phyloP scores from a whole-genome alignment of 2,797 vertebrate genomes.

The Microcaecilia unicolor region DNA sequence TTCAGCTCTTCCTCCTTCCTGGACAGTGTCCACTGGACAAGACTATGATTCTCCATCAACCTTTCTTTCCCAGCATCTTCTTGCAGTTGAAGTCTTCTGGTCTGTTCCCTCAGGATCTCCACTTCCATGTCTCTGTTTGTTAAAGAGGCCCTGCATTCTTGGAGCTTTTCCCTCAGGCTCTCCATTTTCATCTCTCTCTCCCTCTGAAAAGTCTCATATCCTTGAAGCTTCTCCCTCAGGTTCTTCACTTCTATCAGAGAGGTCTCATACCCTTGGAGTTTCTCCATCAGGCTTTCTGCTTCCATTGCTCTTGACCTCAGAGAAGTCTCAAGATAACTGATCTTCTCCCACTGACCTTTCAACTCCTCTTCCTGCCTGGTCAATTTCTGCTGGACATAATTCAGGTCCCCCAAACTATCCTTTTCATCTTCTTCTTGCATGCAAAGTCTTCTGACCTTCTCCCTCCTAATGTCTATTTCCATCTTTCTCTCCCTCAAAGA shows the following conservation, averaged over 20 bases:
- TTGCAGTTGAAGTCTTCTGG: background rate
- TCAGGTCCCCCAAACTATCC: too few relatives aligned
- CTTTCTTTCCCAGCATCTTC: background rate
- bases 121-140: too few relatives aligned
- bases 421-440: too few relatives aligned
- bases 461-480: constrained; percentile 19
- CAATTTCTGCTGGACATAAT: constrained; percentile 23
- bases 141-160: too few relatives aligned
- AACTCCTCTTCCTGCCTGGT: constrained; percentile 33
- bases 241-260: background rate
- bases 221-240: background rate
- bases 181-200: constrained; percentile 21
- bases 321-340: background rate
- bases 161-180: constrained; percentile 16
- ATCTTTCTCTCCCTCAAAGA: constrained; percentile 6
- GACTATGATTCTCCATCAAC: background rate
- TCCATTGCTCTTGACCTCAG: too few relatives aligned
- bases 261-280: too few relatives aligned
- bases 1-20: background rate
- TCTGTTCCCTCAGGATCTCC: background rate
- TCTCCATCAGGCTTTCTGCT: too few relatives aligned
- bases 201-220: constrained; percentile 13
- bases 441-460: background rate
- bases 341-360: constrained; percentile 16
- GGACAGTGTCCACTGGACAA: background rate